Base-by-base conservation (phyloP, 2,888 invertebrate genomes). In the Tetranychus truncatus region DNA sequence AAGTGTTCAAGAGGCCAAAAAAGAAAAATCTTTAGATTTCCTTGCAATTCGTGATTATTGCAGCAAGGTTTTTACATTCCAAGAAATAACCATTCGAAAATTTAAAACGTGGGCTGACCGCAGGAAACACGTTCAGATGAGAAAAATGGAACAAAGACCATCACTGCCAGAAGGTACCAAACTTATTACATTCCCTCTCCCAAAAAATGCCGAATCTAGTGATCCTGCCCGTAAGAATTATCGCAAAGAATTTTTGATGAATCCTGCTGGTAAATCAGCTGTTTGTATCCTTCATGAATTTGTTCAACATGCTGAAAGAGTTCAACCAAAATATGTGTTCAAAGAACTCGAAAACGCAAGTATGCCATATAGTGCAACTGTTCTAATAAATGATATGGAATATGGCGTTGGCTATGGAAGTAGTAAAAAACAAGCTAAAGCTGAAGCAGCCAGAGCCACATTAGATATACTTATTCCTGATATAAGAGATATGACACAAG, bases 201-300 rank as follows among this genome's bases (percentile, higher is more conserved):
- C 80, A 18, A 73, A 77, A 44, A 78, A 46, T 76, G 76, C 77
- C 76, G 81, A 78, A 77, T 80, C 78, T 72, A 71, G 76, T 24
- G 46, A 75, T 24, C 6, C 72, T n/a, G 75, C 45, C 15, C 72
- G 76, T 20, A 71, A 67, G 6, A 75, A 65, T 34, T 34, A 34
- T 44, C 24, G 73, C n/a, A 75, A 75, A 75, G 94, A 95, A 82
- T 96, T 95, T 90, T 91, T 95, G 78, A 90, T 97, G 89, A 97
- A 97, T 85, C 95, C 96, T 77, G 91, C 91, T 81, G 95, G 95
- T 1, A 94, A 95, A 84, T 92, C 93, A 81, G 91, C 91, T 66
- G 91, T 97, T 9, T 94, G 95, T 79, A 94, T 97, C 81, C 86
- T 99, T 79, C 97, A 99, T 83, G 97, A 99, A 83, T 97, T 95